Evolutionary conservation across 1,140 invertebrate species (phyloP), one percentile per base, ranked within the genome.

Genomic region (Eufriesea mexicana): DNA sequence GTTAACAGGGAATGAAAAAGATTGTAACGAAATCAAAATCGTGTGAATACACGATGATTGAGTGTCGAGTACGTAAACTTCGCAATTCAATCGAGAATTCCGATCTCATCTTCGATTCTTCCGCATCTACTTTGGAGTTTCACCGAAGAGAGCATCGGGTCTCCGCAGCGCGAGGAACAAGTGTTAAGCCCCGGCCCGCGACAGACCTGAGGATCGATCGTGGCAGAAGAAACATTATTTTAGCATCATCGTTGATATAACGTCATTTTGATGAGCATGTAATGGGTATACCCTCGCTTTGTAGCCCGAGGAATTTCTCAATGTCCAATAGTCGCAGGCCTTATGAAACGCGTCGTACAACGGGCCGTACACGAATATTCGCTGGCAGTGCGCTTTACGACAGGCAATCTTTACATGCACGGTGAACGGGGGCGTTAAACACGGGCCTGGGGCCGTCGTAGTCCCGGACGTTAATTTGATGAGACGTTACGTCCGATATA

Each of bases 401-500:
- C 47, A 35, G 23, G 35, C 49, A 51, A 77, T 66, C 75, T 77
- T 77, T 77, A 66, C 62, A n/a, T 45, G 14, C 45, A 25, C 20
- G 42, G 10, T 28, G 35, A 47, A 47, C 20, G 14, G 18, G 20
- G 18, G 20, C 9, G 42, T 12, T 61, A 74, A 74, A n/a, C 55
- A 16, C 55, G 23, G 20, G 5, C 45, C 35, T 23, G 16, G 16
- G 47, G 8, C 73, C 28, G 20, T 62, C 45, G 9, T 45, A 23
- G 10, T 14, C 35, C 12, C 5, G n/a, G 25, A 67, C 62, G 75
- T 77, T 77, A 77, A 77, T 77, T 77, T 42, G 75, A 66, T 25
- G 77, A 73, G 66, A 61, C 73, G 25, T 79, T 70, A 61, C 66
- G 66, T 70, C 51, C 77, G 66, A 79, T 67, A 47, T 70, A 79